Evolutionary conservation across 2,797 vertebrate genomes (phyloP), one percentile per base, ranked within the genome.

Genomic region (Danio kyathit): DNA sequence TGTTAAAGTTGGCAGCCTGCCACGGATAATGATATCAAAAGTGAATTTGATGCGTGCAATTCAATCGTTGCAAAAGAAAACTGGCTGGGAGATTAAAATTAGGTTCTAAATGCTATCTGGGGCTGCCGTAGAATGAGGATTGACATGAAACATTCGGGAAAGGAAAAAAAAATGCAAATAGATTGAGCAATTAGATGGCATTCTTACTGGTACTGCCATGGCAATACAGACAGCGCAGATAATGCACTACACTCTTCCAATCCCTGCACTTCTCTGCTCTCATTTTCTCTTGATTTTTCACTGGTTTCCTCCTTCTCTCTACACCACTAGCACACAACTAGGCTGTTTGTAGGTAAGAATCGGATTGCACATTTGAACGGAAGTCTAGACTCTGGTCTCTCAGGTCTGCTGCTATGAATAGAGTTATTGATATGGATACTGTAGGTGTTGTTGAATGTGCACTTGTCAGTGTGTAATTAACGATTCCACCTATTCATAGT

Each of bases 11-110:
- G 66, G 75, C 80, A 76, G 57, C 71, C 82, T 75, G 70, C 82
- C 77, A 73, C 48, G 78, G 70, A 75, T 87, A 87, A 87, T 86
- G 82, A 86, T 81, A 87, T 87, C 86, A 84, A 66, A 84, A 87
- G 78, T 83, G 81, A 86, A 84, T 85, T 70, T 87, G 80, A 86
- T 84, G 84, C 71, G 79, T 81, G 67, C 76, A 86, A 84, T 85
- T 84, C 82, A 83, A 83, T 86, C 75, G 44, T 82, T 76, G 74
- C 56, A 60, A 57, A 83, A 81, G 72, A 83, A 84, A 84, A 79
- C 77, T 64, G 66, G 40, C 64, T 79, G 74, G 65, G 78, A 86
- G 83, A 86, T 86, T 85, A 74, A 85, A 86, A 85, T 81, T 69
- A 81, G 75, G n/a, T 79, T 72, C 71, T 86, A 85, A 86, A 85